Base-by-base conservation (phyloP, 2,888 invertebrate genomes). In the Augiades crinisus region DNA sequence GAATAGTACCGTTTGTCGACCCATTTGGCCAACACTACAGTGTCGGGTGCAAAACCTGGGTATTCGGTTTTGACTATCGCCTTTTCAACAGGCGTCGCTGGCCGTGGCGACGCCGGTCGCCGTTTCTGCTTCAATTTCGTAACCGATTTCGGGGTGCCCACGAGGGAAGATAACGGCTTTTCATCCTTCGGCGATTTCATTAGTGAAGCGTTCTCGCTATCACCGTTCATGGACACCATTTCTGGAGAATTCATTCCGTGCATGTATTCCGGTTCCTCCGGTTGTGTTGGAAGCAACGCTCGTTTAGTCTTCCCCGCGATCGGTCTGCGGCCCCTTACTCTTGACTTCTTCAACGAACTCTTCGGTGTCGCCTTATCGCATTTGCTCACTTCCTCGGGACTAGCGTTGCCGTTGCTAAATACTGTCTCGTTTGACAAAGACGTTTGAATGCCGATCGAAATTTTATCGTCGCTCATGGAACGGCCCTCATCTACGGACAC, bases 1-100 rank as follows among this genome's bases (percentile, higher is more conserved):
- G 93, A 92, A 61, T 94, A 94, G 60, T 93, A 93, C 55, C 92
- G 91, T 62, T 91, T 92, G 65, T 94, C 93, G 0, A 92, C 91
- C 93, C 94, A 94, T 70, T 92, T 92, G 0, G 93, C 94, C 59
- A 93, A 83, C 0, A 93, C 93, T 0, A 83, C 81, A 0, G 90
- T 90, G 3, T 88, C 89, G 0, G 84, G 82, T 0, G 82, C 66
- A 52, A 68, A 78, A 0, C 86, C 87, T 3, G 81, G 75, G 36
- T 83, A 87, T 56, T 89, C 89, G 0, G 64, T 56, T 53, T 88
- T 88, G 0, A 79, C 54, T 0, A 66, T 49, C 5, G 67, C 56
- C 19, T 85, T 88, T 45, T 87, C 88, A 0, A 88, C 86, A 0
- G 89, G 89, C 0, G 88, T 87, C 0, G 84, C 84, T 0, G 87